phyloP scores from a whole-genome alignment of 2,888 invertebrate species.

The Pyrgus malvae region DNA sequence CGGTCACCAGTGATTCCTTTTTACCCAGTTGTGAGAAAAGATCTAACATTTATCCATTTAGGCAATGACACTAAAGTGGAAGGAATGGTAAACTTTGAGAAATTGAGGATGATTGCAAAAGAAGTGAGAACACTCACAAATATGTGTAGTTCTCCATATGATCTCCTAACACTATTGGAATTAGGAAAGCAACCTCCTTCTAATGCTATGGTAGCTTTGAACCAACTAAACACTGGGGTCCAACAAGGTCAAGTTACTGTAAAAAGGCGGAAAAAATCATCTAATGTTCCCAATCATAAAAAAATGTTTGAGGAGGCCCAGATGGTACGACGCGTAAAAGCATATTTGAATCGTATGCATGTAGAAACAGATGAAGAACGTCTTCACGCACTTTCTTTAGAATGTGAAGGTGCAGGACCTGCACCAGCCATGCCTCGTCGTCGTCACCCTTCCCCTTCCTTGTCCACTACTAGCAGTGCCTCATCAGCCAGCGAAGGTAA shows the following conservation, averaged over 20 bases:
- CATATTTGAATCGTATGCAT: constrained; percentile 95
- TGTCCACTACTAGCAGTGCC: constrained; percentile 95
- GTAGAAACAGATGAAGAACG: constrained; percentile 96
- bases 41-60: constrained; percentile 98
- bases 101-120: constrained; percentile 98
- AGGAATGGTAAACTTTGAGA: constrained; percentile 97
- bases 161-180: constrained; percentile 91
- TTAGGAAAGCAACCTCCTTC: constrained; percentile 93
- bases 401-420: constrained; percentile 90
- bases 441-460: constrained; percentile 95
- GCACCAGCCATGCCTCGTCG: constrained; percentile 85
- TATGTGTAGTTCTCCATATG: constrained; percentile 97
- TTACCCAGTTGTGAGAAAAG: constrained; percentile 95
- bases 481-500: constrained; percentile 92
- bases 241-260: constrained; percentile 91
- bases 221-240: constrained; percentile 90
- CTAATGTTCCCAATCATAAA: constrained; percentile 96
- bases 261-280: constrained; percentile 93
- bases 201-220: constrained; percentile 93
- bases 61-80: constrained; percentile 97
- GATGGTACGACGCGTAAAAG: constrained; percentile 98
- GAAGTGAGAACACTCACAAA: constrained; percentile 94
- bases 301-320: constrained; percentile 99
- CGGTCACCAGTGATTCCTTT: constrained; percentile 93
- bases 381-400: constrained; percentile 92